Evolutionary conservation across 2,113 vertebrate genomes (phyloP), one percentile per base, ranked within the genome.

Genomic region (Natator depressus): DNA sequence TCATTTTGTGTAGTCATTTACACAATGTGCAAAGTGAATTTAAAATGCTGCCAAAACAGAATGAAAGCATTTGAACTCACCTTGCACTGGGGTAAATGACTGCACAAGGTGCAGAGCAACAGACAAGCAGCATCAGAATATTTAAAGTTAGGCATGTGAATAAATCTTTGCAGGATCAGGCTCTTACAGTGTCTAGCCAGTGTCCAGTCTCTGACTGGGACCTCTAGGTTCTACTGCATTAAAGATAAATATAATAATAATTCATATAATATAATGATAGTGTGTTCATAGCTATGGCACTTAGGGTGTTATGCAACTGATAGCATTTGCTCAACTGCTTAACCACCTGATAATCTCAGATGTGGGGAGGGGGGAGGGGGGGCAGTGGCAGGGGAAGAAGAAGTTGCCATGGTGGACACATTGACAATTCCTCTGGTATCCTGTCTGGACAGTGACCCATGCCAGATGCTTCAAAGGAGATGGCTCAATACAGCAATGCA

Each of bases 401-500:
- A 6, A 59, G 27, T 75, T 55, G 80, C 85, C 80, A 31, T 83
- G 7, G 76, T 0, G 11, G 89, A 3, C 97, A 59, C 91, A 93
- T 86, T 29, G 0, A 57, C 69, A 1, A 85, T 92, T 92, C 91
- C 81, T 86, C 82, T 91, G 5, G 0, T 16, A 16, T 84, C 85
- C 11, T 4, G 81, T 3, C 27, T 91, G 89, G 95, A 93, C 96
- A 84, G 94, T 14, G 49, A 85, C 85, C 84, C 0, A 1, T 78
- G 95, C 97, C 96, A 94, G 93, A 62, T 84, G 94, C 96, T 96
- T 95, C 82, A 12, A 24, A 65, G 91, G 94, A 91, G 89, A 91
- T 55, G 59, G 84, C 76, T 57, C 87, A 81, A 84, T 91, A 79
- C 91, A 91, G 75, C 49, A 85, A 24, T 93, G 4, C 82, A 62